Evolutionary conservation across 1,140 invertebrate species (phyloP), one percentile per base, ranked within the genome.

Genomic region (Caenorhabditis remanei): DNA sequence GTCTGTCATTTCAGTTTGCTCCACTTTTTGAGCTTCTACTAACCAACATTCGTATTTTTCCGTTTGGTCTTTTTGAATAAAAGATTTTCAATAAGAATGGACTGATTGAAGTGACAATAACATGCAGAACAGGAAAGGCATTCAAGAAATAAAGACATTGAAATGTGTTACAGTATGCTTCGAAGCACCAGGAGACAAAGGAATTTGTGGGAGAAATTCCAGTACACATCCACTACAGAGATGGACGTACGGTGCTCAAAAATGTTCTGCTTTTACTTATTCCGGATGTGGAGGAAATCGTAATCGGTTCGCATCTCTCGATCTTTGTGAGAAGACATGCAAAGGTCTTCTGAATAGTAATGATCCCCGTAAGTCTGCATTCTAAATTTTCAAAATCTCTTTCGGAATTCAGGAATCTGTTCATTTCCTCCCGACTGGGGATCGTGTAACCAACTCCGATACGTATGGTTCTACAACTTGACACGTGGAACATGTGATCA

Each of bases 271-370:
- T 0, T 94, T 94, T 87, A 89, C 89, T 9, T 94, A 93, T 88
- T 91, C 90, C 24, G 93, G 93, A 9, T 94, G 93, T 86, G 89
- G 89, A 24, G 93, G 93, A 9, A 94, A 93, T 88, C 87, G 89
- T 19, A 94, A 94, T 89, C 89, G 87, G 65, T 93, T 93, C 79
- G 71, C 83, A 21, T 90, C 90, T 9, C 84, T 87, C 56, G 32
- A 86, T n/a, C 87, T 86, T 32, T 91, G 90, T 82, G 56, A 84
- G 24, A 24, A 87, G 24, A 71, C 83, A 13, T 91, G 90, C 83
- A 84, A 85, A 75, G 75, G 65, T 0, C 85, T 90, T 8, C 85
- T 82, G n/a, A 55, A 88, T 9, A 88, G 87, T 55, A 89, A 88
- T 63, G 90, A 91, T 85, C 86, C 90, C n/a, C 50, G 90, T 90